Evolutionary conservation across 2,797 vertebrate genomes (phyloP).

Genomic region (Sitta carolinensis): DNA sequence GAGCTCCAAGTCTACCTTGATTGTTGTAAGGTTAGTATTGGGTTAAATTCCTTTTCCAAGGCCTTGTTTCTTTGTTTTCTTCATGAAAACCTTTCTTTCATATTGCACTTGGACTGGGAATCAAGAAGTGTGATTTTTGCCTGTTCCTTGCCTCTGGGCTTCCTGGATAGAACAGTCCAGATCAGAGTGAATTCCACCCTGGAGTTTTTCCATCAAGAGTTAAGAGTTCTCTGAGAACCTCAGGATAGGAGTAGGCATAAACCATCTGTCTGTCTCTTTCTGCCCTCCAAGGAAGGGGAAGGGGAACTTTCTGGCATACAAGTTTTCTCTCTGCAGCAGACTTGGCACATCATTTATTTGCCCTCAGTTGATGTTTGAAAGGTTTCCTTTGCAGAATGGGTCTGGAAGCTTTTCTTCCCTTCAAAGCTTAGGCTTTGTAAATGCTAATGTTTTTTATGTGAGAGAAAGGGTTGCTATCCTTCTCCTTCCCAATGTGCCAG

Average conservation of each 20-base stretch:
- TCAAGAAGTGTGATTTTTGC: background rate
- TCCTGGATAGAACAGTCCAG: background rate
- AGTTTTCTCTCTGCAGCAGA: background rate
- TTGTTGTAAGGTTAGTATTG: background rate
- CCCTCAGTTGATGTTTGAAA: background rate
- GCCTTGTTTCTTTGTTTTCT: background rate
- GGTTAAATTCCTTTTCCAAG: background rate
- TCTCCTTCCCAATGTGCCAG: background rate
- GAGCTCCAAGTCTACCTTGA: background rate
- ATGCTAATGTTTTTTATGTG: constrained; percentile 18
- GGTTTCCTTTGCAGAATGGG: background rate
- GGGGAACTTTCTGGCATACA: background rate
- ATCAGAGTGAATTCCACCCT: background rate
- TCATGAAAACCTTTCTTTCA: accelerated
- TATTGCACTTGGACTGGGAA: background rate
- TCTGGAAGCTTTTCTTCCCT: background rate
- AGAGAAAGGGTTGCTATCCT: background rate
- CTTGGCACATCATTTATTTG: background rate
- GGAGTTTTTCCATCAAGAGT: background rate
- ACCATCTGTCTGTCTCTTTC: background rate
- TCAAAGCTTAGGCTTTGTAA: background rate
- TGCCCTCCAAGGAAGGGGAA: background rate
- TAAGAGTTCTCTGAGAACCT: background rate
- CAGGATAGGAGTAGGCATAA: background rate
- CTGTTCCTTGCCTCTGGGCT: background rate